Evolutionary conservation across 1,140 invertebrate species (phyloP).

Genomic region (Bombus sibiricus): DNA sequence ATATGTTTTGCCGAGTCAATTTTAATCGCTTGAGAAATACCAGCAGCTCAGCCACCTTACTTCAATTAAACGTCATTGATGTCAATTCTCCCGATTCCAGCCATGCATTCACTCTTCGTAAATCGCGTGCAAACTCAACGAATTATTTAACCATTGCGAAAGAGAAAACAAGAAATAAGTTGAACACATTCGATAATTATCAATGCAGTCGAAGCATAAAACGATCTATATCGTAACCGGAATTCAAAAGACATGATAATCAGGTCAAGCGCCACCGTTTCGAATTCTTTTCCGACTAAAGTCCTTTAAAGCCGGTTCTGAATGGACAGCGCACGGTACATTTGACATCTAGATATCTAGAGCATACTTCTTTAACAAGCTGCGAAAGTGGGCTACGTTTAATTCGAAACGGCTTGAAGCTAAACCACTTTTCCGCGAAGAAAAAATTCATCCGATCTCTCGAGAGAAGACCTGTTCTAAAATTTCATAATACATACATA

Average conservation of each 20-base stretch:
- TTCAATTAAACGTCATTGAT: constrained; percentile 28
- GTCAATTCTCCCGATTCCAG: neutral
- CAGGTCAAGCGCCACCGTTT: constrained; percentile 2
- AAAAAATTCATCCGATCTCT: no score
- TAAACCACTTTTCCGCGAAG: neutral
- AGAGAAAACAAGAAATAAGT: neutral
- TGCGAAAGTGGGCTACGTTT: neutral
- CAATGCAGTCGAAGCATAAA: neutral
- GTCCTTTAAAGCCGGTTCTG: constrained; percentile 10
- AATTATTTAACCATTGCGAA: neutral
- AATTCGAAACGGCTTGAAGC: neutral
- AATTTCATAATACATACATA: neutral
- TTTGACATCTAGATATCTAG: constrained; percentile 26
- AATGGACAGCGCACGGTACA: constrained; percentile 20
- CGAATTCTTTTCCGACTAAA: neutral
- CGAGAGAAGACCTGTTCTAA: neutral
- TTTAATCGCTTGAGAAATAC: neutral
- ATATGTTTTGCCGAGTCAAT: neutral
- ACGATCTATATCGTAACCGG: neutral
- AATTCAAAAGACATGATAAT: neutral
- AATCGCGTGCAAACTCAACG: neutral
- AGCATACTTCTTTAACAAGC: constrained; percentile 10
- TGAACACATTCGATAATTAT: neutral
- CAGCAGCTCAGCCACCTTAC: neutral
- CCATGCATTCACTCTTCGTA: no score